A percentile compares a stretch with the other conserved stretches of the same genome.
Conservation (phyloP, 1,140 invertebrate genomes). For the Centruroides sculpturatus region DNA sequence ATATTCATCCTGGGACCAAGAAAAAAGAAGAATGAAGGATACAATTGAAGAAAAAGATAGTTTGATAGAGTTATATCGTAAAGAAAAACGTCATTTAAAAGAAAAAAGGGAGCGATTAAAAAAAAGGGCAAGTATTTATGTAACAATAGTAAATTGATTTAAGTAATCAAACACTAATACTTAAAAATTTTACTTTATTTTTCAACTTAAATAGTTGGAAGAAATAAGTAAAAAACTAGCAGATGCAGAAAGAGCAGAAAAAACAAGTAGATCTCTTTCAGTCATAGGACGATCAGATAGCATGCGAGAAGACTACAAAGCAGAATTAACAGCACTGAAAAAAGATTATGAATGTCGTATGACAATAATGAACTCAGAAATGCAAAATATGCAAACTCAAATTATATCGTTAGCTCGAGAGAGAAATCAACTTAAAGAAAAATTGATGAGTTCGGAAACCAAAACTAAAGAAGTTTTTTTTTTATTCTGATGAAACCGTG, state of each 20-base stretch:
- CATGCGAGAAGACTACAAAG: slow-evolving; percentile 36
- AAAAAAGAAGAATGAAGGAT: slow-evolving; percentile 47
- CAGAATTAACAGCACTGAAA: slow-evolving; percentile 69
- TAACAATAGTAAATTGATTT: no score
- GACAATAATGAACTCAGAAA: slow-evolving; percentile 66
- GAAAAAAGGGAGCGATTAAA: slow-evolving; percentile 52
- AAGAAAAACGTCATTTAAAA: slow-evolving; percentile 50
- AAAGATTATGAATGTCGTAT: slow-evolving; percentile 76
- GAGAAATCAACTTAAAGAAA: slow-evolving; percentile 77
- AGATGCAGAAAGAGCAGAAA: slow-evolving; percentile 46
- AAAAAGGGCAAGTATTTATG: slow-evolving; percentile 33
- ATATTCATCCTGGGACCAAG: slow-evolving; percentile 36
- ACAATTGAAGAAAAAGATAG: slow-evolving; percentile 54
- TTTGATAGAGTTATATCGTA: slow-evolving; percentile 54
- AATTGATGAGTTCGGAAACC: slow-evolving; percentile 54
- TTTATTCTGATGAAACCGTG: no score
- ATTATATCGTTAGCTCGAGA: slow-evolving; percentile 66
- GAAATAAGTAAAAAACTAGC: slow-evolving; percentile 62
- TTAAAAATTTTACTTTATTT: not conserved
- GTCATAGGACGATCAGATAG: no score
- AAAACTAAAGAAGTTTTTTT: slow-evolving; percentile 7
- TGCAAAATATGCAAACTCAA: slow-evolving; percentile 66
- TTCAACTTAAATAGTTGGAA: slow-evolving; percentile 45
- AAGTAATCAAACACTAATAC: no score
- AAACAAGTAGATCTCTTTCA: no score